phyloP scores from a whole-genome alignment of 2,113 vertebrate genomes.

The Ondatra zibethicus region DNA sequence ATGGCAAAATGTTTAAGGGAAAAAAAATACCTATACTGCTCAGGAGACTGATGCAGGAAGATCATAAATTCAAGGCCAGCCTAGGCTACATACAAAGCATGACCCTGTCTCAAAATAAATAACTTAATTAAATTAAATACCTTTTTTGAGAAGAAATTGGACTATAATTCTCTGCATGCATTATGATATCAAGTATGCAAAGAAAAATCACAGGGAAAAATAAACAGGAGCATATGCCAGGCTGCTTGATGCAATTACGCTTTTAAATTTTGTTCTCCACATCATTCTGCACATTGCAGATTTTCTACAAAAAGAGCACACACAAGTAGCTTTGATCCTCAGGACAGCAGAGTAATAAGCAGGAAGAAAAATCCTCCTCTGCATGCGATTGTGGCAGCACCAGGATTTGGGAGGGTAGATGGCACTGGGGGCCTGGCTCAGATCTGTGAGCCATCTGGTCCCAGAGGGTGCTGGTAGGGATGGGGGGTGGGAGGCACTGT shows the following conservation, averaged over 20 bases:
- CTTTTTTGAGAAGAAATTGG: background rate
- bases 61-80: background rate
- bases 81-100: background rate
- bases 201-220: constrained; percentile 50
- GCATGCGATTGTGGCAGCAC: background rate
- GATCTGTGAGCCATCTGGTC: constrained; percentile 19
- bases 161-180: background rate
- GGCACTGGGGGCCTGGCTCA: background rate
- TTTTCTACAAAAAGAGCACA: constrained; percentile 49
- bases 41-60: background rate
- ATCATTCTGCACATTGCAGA: constrained; percentile 57
- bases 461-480: background rate
- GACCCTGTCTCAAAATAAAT: background rate
- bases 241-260: constrained; percentile 50
- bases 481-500: background rate
- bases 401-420: background rate
- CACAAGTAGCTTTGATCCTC: constrained; percentile 62
- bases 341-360: constrained; percentile 51
- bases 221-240: constrained; percentile 71
- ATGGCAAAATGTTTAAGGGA: background rate
- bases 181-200: constrained; percentile 58
- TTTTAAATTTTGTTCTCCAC: constrained; percentile 39
- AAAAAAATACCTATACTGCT: background rate
- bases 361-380: background rate
- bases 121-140: background rate